Evolutionary conservation across 2,113 vertebrate genomes (phyloP).

Genomic region (Monopterus albus): DNA sequence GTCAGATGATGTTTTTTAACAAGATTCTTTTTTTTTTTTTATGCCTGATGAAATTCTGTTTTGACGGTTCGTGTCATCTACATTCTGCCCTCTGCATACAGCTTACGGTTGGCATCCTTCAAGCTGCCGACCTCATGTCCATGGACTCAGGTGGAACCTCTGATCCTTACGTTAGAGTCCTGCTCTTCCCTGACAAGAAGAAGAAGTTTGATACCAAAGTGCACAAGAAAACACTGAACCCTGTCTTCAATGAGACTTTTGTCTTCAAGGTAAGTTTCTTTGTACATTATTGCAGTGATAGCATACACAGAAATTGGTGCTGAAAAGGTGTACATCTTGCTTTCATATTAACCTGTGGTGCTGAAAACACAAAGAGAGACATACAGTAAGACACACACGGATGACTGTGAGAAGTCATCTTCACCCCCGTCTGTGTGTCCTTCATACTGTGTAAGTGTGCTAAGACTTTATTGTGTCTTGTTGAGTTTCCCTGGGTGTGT

Average conservation of each 20-base stretch:
- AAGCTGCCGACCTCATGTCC: constrained; percentile 95
- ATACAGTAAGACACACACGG: not conserved
- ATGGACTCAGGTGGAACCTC: constrained; percentile 97
- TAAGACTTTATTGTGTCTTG: not conserved
- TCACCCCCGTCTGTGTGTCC: no score
- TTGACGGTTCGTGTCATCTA: not conserved
- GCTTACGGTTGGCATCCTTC: constrained; percentile 95
- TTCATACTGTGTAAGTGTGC: constrained; percentile 4
- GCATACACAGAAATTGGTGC: not conserved
- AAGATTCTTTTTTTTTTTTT: no score
- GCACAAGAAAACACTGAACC: constrained; percentile 97
- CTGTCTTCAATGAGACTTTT: constrained; percentile 96
- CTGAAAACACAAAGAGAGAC: not conserved
- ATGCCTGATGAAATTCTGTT: constrained; percentile 3
- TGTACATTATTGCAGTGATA: not conserved
- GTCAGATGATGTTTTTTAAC: constrained; percentile 35
- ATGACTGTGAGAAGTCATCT: not conserved
- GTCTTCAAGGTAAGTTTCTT: constrained; percentile 90
- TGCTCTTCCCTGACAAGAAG: constrained; percentile 96
- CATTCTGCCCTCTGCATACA: constrained; percentile 64
- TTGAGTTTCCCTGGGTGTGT: constrained; percentile 19
- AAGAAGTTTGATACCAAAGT: constrained; percentile 99
- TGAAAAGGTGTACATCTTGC: not conserved
- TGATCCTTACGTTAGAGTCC: constrained; percentile 95
- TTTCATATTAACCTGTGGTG: no score